Percentiles rank a stretch among this genome's conserved stretches.
Conservation (phyloP, 2,113 vertebrate genomes). For the Piaya cayana region DNA sequence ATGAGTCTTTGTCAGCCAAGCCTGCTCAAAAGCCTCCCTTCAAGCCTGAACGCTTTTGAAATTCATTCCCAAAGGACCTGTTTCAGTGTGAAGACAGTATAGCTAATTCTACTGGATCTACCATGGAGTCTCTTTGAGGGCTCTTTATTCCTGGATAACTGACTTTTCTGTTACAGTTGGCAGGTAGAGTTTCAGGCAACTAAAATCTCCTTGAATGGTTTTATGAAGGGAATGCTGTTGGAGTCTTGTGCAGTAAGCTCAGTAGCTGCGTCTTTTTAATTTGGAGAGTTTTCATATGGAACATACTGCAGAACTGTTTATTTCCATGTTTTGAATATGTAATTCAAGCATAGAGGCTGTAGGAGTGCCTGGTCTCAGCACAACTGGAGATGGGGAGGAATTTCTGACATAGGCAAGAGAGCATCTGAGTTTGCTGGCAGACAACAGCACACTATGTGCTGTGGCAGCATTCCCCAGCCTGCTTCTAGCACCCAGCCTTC, state of each 20-base stretch:
- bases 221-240: neutral
- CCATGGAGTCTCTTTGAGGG: neutral
- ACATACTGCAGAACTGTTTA: neutral
- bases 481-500: neutral
- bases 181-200: neutral
- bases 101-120: neutral
- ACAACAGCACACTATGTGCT: neutral
- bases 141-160: neutral
- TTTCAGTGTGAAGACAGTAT: neutral
- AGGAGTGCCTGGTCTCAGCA: neutral
- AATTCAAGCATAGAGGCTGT: neutral
- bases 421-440: accelerated
- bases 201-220: neutral
- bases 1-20: neutral
- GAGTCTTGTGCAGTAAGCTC: neutral
- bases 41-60: neutral
- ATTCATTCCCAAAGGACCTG: neutral
- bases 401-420: neutral
- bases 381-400: neutral
- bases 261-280: neutral
- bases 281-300: neutral
- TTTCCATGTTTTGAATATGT: neutral
- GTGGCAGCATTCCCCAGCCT: neutral
- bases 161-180: neutral
- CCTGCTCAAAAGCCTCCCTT: neutral